Evolutionary conservation across 2,888 invertebrate species (phyloP).

Genomic region (Drosophila birchii): DNA sequence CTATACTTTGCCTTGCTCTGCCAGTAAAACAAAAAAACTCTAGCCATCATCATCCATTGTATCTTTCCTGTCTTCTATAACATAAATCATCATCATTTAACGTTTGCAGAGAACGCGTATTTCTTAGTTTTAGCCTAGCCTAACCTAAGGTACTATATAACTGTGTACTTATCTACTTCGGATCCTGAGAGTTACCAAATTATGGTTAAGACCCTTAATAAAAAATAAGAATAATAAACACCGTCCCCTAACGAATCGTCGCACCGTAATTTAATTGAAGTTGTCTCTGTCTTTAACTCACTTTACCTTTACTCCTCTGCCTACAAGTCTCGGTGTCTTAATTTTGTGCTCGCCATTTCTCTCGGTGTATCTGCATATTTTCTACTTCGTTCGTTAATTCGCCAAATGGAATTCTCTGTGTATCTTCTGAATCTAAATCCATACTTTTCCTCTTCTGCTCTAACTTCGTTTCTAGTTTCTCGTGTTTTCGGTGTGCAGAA

Average conservation of each 20-base stretch:
- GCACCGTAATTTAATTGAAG: conserved; percentile 41
- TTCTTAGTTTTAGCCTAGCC: conserved; percentile 55
- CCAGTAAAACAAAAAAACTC: conserved; percentile 48
- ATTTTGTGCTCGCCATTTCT: conserved; percentile 39
- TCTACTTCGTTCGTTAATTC: conserved; percentile 19
- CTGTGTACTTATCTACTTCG: conserved; percentile 41
- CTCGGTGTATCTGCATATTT: conserved; percentile 30
- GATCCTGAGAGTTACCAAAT: conserved; percentile 25
- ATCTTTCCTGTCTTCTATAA: conserved; percentile 29
- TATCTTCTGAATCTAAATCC: conserved; percentile 13
- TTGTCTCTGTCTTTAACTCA: conserved; percentile 28
- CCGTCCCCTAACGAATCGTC: conserved; percentile 35
- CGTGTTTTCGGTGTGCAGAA: conserved; percentile 2
- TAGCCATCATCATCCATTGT: conserved; percentile 27
- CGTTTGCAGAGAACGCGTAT: conserved; percentile 60
- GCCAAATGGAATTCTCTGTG: conserved; percentile 24
- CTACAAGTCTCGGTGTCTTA: conserved; percentile 37
- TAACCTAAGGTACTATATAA: conserved; percentile 38
- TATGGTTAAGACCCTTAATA: conserved; percentile 32
- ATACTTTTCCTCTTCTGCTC: conserved; percentile 11
- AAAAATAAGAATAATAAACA: background rate
- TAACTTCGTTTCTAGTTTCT: conserved; percentile 30
- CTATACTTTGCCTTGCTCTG: conserved; percentile 65
- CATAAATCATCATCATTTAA: conserved; percentile 19
- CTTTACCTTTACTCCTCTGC: conserved; percentile 1